A percentile compares a stretch with the other conserved stretches of the same genome.
Evolutionary conservation across 2,113 vertebrate species (phyloP).

Genomic region (Saguinus midas): DNA sequence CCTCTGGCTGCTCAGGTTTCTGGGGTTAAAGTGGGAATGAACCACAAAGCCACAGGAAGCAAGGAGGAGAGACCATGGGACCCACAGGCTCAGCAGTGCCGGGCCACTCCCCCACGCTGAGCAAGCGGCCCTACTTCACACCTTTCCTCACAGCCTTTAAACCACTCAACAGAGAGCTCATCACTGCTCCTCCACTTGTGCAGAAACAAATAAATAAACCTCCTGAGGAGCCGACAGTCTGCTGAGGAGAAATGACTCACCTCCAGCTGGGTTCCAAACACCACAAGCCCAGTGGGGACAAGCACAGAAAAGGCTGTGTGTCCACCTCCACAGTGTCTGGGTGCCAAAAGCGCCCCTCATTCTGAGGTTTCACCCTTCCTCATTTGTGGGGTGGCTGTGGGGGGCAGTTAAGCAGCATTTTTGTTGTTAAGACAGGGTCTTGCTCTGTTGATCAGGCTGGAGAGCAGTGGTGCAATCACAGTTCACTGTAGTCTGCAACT

Average conservation of each 20-base stretch:
- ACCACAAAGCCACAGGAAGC: not conserved
- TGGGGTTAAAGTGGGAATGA: not conserved
- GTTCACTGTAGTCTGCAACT: too few relatives aligned
- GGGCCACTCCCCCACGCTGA: not conserved
- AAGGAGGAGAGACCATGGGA: too few relatives aligned
- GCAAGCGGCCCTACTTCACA: not conserved
- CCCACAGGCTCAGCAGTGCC: not conserved
- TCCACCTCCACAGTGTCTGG: fast-evolving
- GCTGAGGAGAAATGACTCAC: not conserved
- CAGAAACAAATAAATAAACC: not conserved
- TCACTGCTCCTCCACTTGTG: not conserved
- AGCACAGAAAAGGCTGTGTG: fast-evolving
- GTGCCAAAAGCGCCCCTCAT: not conserved
- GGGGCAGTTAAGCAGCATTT: not conserved
- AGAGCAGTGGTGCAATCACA: too few relatives aligned
- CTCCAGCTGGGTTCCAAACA: not conserved
- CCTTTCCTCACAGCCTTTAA: not conserved
- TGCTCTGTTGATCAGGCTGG: too few relatives aligned
- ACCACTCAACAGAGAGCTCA: not conserved
- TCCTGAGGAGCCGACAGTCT: not conserved
- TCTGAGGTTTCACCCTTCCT: not conserved
- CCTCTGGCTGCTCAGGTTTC: not conserved
- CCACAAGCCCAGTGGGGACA: not conserved
- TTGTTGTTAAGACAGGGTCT: too few relatives aligned
- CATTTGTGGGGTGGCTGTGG: fast-evolving